Percentiles rank a stretch among this genome's conserved stretches.
phyloP scores from a whole-genome alignment of 2,888 invertebrate genomes.

The Caenorhabditis auriculariae region DNA sequence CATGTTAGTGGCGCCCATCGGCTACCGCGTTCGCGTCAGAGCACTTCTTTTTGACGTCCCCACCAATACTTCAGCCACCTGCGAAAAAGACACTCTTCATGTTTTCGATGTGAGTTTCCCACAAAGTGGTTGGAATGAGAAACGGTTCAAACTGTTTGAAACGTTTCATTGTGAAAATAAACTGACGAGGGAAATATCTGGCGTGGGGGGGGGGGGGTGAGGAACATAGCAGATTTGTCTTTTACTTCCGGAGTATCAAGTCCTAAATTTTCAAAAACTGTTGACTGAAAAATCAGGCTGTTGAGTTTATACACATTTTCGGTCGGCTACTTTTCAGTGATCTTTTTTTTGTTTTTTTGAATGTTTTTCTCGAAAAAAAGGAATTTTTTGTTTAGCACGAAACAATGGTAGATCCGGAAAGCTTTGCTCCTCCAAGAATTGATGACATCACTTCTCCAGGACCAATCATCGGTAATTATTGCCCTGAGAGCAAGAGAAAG shows the following conservation, averaged over 20 bases:
- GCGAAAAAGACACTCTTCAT: slow-evolving; percentile 42
- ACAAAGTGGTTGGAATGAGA: background rate
- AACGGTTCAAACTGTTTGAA: too few relatives aligned
- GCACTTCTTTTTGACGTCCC: slow-evolving; percentile 40
- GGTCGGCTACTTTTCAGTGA: too few relatives aligned
- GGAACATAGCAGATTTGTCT: too few relatives aligned
- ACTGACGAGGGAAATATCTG: background rate
- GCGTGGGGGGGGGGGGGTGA: too few relatives aligned
- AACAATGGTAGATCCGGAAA: slow-evolving; percentile 33
- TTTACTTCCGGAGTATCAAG: too few relatives aligned
- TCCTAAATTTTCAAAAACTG: too few relatives aligned
- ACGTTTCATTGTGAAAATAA: too few relatives aligned
- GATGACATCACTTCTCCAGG: slow-evolving; percentile 44
- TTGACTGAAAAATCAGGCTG: too few relatives aligned
- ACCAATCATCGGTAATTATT: slow-evolving; percentile 39
- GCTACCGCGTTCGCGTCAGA: slow-evolving; percentile 38
- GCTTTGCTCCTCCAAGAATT: slow-evolving; percentile 27
- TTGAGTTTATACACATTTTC: too few relatives aligned
- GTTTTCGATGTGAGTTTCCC: slow-evolving; percentile 44
- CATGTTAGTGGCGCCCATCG: slow-evolving; percentile 41
- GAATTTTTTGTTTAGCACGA: slow-evolving; percentile 33
- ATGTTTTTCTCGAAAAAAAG: background rate
- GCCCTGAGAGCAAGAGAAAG: slow-evolving; percentile 3
- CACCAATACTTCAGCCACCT: slow-evolving; percentile 13
- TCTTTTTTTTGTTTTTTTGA: too few relatives aligned